Conservation (phyloP, 37 sponge, comb jelly and placozoan genomes). For the Hexactinellida sp. region DNA sequence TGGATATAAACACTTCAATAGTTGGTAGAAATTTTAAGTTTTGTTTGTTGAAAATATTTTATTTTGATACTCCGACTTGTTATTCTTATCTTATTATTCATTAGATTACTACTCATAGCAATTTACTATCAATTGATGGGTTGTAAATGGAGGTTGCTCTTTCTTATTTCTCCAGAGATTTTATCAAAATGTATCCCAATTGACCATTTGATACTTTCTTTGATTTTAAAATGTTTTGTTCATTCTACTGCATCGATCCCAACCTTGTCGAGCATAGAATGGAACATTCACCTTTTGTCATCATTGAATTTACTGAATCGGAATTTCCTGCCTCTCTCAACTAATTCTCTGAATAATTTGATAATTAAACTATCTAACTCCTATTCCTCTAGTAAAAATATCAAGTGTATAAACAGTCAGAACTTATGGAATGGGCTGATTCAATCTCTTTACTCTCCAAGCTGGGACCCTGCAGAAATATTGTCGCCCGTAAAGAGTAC, state of each 20-base stretch:
- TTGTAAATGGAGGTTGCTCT: not conserved
- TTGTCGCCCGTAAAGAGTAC: not conserved
- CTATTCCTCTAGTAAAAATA: not conserved
- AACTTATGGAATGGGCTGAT: not conserved
- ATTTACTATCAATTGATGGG: no score
- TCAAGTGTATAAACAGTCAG: not conserved
- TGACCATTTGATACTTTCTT: not conserved
- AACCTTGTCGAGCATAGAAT: not conserved
- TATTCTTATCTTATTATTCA: no score
- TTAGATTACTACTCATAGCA: no score
- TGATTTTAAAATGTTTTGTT: not conserved
- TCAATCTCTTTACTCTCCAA: not conserved
- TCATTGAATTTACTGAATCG: not conserved
- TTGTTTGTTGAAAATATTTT: no score
- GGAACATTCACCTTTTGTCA: not conserved
- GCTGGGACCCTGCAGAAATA: not conserved
- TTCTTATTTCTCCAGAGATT: not conserved
- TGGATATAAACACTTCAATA: no score
- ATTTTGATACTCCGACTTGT: no score
- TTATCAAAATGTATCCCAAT: not conserved
- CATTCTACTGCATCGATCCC: not conserved
- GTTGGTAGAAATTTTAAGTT: no score
- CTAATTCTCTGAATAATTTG: not conserved
- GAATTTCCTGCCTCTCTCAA: not conserved
- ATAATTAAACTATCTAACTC: not conserved